These are phyloP conservation scores for Spialia ferax DNA, from an alignment of 2,888 invertebrate genomes.

Conservation along the genomic window DNA sequence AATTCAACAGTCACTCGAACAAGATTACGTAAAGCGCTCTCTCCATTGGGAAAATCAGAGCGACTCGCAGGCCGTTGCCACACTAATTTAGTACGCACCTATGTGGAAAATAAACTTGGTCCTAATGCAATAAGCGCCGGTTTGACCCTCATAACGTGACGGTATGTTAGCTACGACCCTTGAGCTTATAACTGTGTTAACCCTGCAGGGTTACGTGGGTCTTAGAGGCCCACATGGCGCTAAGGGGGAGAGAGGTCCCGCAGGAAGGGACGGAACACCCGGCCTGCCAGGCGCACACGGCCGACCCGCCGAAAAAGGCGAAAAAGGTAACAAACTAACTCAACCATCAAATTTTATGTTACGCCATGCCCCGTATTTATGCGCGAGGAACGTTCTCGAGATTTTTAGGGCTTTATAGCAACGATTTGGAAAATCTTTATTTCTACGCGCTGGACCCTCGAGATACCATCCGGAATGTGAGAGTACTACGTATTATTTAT, in stretches of 20 bases:
- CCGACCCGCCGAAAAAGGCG: constrained; percentile 91
- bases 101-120: constrained; percentile 71
- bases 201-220: constrained; percentile 74
- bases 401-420: constrained; percentile 77
- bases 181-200: constrained; percentile 69
- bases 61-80: constrained; percentile 53
- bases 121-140: constrained; percentile 74
- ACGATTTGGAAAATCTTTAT: constrained; percentile 83
- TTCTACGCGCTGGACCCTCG: constrained; percentile 58
- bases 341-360: constrained; percentile 85
- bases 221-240: constrained; percentile 87
- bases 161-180: constrained; percentile 73
- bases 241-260: constrained; percentile 89
- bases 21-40: constrained; percentile 33
- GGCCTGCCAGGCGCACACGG: constrained; percentile 85
- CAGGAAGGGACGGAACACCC: constrained; percentile 91
- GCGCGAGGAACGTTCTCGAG: constrained; percentile 73
- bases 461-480: constrained; percentile 59
- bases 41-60: constrained; percentile 29
- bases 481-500: constrained; percentile 66
- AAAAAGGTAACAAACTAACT: constrained; percentile 88
- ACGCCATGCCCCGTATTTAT: constrained; percentile 82
- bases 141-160: constrained; percentile 77
- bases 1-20: constrained; percentile 9
- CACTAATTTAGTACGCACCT: constrained; percentile 64